Evolutionary conservation across 2,797 vertebrate species (phyloP), one percentile per base, ranked within the genome.

Genomic region (Anguilla marmorata): DNA sequence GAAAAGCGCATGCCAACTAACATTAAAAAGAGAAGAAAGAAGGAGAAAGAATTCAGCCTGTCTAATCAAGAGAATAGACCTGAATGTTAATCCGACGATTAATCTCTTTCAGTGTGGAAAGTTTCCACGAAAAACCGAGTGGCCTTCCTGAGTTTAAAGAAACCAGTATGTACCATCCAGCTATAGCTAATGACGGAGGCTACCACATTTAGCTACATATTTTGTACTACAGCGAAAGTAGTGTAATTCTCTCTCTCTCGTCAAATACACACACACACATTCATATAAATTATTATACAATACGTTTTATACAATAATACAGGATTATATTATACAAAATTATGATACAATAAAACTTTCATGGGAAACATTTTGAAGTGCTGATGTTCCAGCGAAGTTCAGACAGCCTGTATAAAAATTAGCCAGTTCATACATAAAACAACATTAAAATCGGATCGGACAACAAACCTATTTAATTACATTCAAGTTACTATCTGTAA

Each of bases 1-100:
- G 91, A 93, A 91, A 90, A 93, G 72, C 92, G 91, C 93, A 92
- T 91, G 91, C 91, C 91, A 91, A 89, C 89, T 88, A 86, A 90
- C 90, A 89, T 50, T 83, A 89, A 89, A 87, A 89, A 86, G 87
- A 89, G 63, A 74, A 88, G 89, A 88, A 88, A 85, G 72, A 85
- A 79, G 69, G 16, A 63, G 27, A 69, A 7, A 72, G 72, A 85
- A 63, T 66, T 83, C 89, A 76, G 84, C 86, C 89, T 82, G 87
- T 85, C 87, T 86, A 87, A 88, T 72, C 85, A 86, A 66, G 45
- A 80, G 60, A 58, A 76, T 83, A 89, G 86, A 72, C 56, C 74
- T 89, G 63, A 87, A 72, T 66, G 41, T 90, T 87, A 90, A 91
- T 90, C 91, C 66, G 54, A 85, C 48, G 48, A 89, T 86, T 88